Conservation (phyloP, 2,797 vertebrate species). For the Odontamblyopus lacepedii region DNA sequence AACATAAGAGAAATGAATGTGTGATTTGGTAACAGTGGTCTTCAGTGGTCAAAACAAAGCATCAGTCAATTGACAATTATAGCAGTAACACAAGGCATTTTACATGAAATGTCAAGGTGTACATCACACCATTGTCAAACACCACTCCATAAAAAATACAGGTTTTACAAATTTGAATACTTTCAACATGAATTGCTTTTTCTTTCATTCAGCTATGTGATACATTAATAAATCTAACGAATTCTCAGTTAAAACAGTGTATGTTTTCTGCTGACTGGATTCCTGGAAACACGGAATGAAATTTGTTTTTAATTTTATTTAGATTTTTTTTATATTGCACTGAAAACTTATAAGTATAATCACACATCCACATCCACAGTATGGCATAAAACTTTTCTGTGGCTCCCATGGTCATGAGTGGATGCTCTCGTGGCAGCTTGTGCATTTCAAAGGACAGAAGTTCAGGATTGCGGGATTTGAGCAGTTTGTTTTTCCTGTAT, state of each 20-base stretch:
- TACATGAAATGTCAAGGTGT: background rate
- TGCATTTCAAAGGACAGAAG: too few species aligned
- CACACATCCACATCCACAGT: too few species aligned
- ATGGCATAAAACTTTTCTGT: too few species aligned
- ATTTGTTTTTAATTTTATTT: background rate
- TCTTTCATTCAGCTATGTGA: background rate
- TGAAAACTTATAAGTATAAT: too few species aligned
- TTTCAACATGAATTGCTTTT: background rate
- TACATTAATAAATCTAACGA: background rate
- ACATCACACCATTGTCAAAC: background rate
- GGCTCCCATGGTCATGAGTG: too few species aligned
- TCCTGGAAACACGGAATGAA: background rate
- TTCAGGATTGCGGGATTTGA: too few species aligned
- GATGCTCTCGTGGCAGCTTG: too few species aligned
- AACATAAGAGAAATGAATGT: background rate
- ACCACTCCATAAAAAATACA: background rate
- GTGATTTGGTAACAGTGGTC: background rate
- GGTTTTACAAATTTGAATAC: too few species aligned
- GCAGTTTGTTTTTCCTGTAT: too few species aligned
- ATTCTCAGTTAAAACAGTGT: background rate
- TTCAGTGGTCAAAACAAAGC: conserved; percentile 3
- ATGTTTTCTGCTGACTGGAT: background rate
- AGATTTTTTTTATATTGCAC: too few species aligned
- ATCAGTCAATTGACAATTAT: background rate
- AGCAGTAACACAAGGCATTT: background rate